phyloP scores from a whole-genome alignment of 2,888 invertebrate genomes.

The Epinotia demarniana region DNA sequence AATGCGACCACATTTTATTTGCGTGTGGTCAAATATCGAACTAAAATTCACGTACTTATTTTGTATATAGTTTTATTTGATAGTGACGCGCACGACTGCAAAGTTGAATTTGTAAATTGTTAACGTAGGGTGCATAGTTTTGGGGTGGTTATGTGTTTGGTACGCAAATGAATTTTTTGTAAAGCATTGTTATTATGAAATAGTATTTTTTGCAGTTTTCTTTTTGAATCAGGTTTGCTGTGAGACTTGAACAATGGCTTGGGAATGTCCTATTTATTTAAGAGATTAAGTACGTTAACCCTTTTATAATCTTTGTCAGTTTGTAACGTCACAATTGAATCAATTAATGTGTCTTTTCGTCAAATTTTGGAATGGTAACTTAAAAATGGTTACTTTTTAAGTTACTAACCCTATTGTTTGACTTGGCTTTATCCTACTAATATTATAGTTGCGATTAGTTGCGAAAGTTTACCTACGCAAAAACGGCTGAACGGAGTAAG shows the following conservation, averaged over 20 bases:
- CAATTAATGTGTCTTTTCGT: neutral
- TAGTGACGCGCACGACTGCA: neutral
- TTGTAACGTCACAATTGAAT: slow-evolving; percentile 11
- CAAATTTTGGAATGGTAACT: too few species aligned
- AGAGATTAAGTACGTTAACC: slow-evolving; percentile 23
- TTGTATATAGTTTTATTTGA: slow-evolving; percentile 7
- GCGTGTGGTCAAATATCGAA: slow-evolving; percentile 20
- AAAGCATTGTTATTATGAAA: slow-evolving; percentile 26
- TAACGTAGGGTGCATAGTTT: slow-evolving; percentile 64
- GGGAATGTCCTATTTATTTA: slow-evolving; percentile 13
- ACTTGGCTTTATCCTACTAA: too few species aligned
- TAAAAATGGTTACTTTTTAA: too few species aligned
- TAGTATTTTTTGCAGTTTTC: slow-evolving; percentile 29
- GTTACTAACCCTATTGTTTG: too few species aligned
- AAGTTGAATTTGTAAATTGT: slow-evolving; percentile 54
- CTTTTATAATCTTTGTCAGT: slow-evolving; percentile 14
- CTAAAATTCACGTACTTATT: slow-evolving; percentile 51
- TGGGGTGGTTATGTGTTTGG: slow-evolving; percentile 60
- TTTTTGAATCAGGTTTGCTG: slow-evolving; percentile 32
- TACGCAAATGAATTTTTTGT: slow-evolving; percentile 46
- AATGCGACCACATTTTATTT: slow-evolving; percentile 8
- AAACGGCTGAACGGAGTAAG: too few species aligned
- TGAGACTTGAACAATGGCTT: slow-evolving; percentile 26
- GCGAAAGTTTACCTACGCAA: too few species aligned
- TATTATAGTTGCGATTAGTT: too few species aligned